Conservation (phyloP, 92 coral and sea anemone genomes). For the Epizoanthus ramosus region DNA sequence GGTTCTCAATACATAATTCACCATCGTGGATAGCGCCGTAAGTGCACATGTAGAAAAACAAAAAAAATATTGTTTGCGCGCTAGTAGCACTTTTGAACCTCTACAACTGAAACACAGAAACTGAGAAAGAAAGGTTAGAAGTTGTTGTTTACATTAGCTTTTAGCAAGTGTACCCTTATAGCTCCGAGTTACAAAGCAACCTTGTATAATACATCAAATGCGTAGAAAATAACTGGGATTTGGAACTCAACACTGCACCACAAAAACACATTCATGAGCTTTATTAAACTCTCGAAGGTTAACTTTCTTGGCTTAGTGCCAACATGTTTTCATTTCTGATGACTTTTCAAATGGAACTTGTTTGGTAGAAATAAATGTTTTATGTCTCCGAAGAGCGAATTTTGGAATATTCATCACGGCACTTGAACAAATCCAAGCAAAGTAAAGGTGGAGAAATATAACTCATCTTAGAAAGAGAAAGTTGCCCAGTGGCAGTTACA, state of each 20-base stretch:
- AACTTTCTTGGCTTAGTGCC: constrained; percentile 38
- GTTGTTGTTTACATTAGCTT: not conserved
- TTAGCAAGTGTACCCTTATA: not conserved
- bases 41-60: not conserved
- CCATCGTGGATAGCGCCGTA: not conserved
- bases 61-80: not conserved
- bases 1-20: not conserved
- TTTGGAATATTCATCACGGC: not conserved
- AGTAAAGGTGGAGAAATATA: not conserved
- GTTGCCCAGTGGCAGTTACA: constrained; percentile 18
- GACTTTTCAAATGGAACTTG: not conserved
- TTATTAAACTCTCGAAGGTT: constrained; percentile 13
- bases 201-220: too few relatives aligned
- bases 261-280: not conserved
- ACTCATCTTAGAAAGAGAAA: not conserved
- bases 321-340: constrained; percentile 10
- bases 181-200: too few relatives aligned
- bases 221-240: too few relatives aligned
- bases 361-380: not conserved
- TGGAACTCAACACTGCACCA: too few relatives aligned
- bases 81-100: not conserved
- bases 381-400: not conserved
- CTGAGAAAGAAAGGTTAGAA: not conserved
- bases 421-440: not conserved
- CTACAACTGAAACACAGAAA: too few relatives aligned